These are phyloP conservation scores for Amazona vittata DNA, from an alignment of 2,113 vertebrate genomes.

Conservation along the genomic window DNA sequence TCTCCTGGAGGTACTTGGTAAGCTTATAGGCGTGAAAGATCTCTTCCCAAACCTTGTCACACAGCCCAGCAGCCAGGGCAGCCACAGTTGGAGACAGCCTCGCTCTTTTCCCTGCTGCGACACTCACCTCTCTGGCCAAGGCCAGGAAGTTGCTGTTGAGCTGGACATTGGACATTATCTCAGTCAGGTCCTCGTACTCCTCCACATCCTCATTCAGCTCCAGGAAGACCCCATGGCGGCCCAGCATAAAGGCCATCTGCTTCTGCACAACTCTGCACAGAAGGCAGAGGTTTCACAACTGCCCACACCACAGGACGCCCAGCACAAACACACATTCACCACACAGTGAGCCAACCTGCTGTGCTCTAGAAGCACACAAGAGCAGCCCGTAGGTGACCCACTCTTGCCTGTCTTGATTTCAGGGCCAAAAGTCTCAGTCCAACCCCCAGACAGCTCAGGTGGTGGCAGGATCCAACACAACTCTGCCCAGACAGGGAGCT, in stretches of 20 bases:
- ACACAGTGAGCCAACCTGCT: not conserved
- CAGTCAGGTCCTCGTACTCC: conserved; percentile 95
- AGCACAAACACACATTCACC: not conserved
- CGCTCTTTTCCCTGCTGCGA: not conserved
- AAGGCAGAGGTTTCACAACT: not conserved
- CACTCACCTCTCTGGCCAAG: conserved; percentile 91
- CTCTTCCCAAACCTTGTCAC: not conserved
- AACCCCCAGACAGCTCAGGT: not conserved
- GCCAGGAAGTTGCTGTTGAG: conserved; percentile 98
- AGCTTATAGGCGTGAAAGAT: not conserved
- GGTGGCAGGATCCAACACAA: not conserved
- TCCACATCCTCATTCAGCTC: conserved; percentile 97
- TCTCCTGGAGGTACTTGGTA: not conserved
- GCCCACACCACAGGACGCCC: not conserved
- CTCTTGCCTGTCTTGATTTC: not conserved
- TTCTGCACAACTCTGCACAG: conserved; percentile 91
- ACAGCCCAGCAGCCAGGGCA: not conserved
- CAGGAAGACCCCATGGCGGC: conserved; percentile 94
- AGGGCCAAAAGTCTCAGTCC: not conserved
- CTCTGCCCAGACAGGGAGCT: not conserved
- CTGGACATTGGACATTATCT: conserved; percentile 99
- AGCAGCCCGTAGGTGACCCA: not conserved
- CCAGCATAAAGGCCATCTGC: conserved; percentile 98
- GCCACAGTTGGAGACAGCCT: not conserved
- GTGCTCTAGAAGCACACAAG: not conserved